Base-by-base conservation (phyloP, 2,888 invertebrate genomes). In the Lathronympha strigana region DNA sequence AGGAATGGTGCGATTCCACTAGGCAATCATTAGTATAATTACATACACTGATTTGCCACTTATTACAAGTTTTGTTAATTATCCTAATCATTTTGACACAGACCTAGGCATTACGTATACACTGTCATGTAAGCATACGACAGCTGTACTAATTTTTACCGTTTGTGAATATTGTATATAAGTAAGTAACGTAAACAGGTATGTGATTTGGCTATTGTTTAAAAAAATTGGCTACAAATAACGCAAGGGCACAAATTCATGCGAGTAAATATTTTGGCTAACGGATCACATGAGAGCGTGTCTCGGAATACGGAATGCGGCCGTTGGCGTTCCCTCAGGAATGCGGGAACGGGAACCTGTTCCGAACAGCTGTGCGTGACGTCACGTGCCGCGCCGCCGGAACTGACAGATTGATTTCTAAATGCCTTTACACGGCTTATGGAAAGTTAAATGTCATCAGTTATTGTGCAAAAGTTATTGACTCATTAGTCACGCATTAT, bases 271-370 rank as follows among this genome's bases (percentile, higher is more conserved):
- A 47, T 58, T 63, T 60, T 49, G 60, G 73, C 72, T 76, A 74
- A 70, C 63, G 71, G 71, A 68, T 76, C 47, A 79, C 79, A 81
- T 79, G 77, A 70, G 73, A 68, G 74, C 74, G 74, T 78, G 76
- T 75, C 70, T 74, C 72, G 74, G 72, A 72, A 69, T 70, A 77
- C 79, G 74, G 71, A 72, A 69, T 70, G 78, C 79, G 74, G 71
- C 66, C 74, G 76, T 76, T 80, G 83, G 84, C 87, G 80, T 88
- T 88, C 88, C 89, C 88, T 86, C 78, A 84, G 87, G 88, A 88
- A 88, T 89, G 87, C 73, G 68, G 73, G n/a, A n/a, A n/a, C n/a
- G n/a, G 72, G 72, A 78, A 83, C 83, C 81, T 73, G 86, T 83
- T 82, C 69, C 40, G 17, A 33, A 33, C 88, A 88, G 88, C 87